Percentiles rank a stretch among this genome's conserved stretches.
Evolutionary conservation across 2,888 invertebrate species (phyloP).

Genomic region (Andrena dorsata): DNA sequence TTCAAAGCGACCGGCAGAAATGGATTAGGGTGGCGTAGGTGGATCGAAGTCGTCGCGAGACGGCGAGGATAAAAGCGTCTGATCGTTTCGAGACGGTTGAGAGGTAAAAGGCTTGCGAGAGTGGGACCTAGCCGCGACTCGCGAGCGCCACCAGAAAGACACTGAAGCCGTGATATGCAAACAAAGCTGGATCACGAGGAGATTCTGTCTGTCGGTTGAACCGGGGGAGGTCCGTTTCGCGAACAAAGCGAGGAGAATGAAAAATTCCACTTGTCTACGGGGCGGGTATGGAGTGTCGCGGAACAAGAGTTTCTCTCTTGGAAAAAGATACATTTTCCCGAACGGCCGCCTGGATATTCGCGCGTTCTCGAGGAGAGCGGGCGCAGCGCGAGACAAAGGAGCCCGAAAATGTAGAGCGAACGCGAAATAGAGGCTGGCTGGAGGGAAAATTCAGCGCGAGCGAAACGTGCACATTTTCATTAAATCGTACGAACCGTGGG

Average conservation of each 20-base stretch:
- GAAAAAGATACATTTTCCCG: conserved; percentile 6
- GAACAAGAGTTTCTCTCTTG: background rate
- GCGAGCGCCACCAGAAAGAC: conserved; percentile 6
- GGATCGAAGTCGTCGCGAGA: conserved; percentile 8
- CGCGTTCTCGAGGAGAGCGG: conserved; percentile 12
- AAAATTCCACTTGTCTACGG: conserved; percentile 42
- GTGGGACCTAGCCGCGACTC: conserved; percentile 2
- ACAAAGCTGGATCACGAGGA: conserved; percentile 44
- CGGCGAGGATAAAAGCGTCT: conserved; percentile 34
- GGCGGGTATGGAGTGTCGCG: conserved; percentile 40
- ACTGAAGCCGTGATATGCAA: conserved; percentile 20
- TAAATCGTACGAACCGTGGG: conserved; percentile 19
- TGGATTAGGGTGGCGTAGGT: conserved; percentile 37
- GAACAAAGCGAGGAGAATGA: conserved; percentile 44
- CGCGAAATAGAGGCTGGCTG: conserved; percentile 30
- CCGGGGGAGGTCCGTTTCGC: conserved; percentile 27
- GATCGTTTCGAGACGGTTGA: conserved; percentile 40
- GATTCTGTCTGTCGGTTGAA: conserved; percentile 24
- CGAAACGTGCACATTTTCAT: conserved; percentile 53
- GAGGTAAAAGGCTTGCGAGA: conserved; percentile 21
- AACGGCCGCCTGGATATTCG: background rate
- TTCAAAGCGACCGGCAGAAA: conserved; percentile 8
- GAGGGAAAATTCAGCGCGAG: conserved; percentile 19
- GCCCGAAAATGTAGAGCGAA: background rate
- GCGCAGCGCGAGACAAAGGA: conserved; percentile 21